phyloP scores from a whole-genome alignment of 2,113 vertebrate species.

The Pandion haliaetus region DNA sequence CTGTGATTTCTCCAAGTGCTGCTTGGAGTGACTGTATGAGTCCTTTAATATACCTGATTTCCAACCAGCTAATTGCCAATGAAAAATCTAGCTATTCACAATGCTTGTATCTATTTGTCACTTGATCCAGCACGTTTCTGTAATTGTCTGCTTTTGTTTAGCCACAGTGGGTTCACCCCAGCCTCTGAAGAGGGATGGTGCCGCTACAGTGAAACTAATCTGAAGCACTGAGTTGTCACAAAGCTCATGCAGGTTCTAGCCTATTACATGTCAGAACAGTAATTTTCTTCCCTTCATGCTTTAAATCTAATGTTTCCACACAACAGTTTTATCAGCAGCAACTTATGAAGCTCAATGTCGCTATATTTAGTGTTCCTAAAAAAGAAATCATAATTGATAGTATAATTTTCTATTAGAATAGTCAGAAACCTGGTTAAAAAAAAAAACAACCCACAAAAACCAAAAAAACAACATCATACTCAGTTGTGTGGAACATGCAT shows the following conservation, averaged over 20 bases:
- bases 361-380: background rate
- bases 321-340: background rate
- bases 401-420: background rate
- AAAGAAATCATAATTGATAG: background rate
- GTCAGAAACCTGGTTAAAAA: background rate
- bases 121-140: background rate
- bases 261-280: background rate
- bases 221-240: background rate
- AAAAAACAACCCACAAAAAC: background rate
- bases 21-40: background rate
- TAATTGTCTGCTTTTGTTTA: background rate
- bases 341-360: background rate
- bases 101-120: background rate
- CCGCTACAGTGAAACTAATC: background rate
- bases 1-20: background rate
- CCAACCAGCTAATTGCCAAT: background rate
- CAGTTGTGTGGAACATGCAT: background rate
- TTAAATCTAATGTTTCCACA: background rate
- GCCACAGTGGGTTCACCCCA: background rate
- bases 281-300: background rate
- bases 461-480: too few species aligned
- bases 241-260: background rate
- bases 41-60: background rate
- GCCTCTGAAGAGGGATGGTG: background rate
- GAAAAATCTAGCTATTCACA: background rate